Conservation (phyloP, 64 coral and sea anemone species). For the Catalaphyllia jardinei region DNA sequence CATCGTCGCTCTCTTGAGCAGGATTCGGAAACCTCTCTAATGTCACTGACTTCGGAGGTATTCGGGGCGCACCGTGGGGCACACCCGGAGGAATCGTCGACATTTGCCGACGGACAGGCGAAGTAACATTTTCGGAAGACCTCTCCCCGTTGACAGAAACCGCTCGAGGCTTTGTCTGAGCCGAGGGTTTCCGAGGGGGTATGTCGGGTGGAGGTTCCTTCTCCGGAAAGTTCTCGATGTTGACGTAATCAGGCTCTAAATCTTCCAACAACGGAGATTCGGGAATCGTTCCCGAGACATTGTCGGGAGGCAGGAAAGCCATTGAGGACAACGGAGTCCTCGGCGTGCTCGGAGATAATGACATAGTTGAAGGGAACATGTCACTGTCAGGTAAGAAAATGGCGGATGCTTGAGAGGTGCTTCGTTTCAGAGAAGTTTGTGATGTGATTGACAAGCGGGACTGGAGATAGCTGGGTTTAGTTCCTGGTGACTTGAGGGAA, state of each 20-base stretch:
- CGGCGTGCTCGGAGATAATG: conserved; percentile 51
- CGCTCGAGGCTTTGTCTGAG: conserved; percentile 60
- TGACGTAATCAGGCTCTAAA: conserved; percentile 80
- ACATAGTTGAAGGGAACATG: conserved; percentile 5
- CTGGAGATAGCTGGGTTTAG: conserved; percentile 66
- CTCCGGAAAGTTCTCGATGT: conserved; percentile 88
- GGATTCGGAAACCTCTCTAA: conserved; percentile 41
- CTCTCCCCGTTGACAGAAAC: conserved; percentile 58
- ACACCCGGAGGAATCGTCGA: background rate
- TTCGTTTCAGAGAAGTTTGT: conserved; percentile 57
- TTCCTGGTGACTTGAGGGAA: conserved; percentile 85
- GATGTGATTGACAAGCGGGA: conserved; percentile 73
- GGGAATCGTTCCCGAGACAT: conserved; percentile 51
- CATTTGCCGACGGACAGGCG: conserved; percentile 6
- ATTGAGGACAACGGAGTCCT: conserved; percentile 48
- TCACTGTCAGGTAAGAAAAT: conserved; percentile 42
- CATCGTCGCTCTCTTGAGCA: conserved; percentile 18
- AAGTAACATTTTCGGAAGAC: conserved; percentile 49
- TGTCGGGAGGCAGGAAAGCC: conserved; percentile 60
- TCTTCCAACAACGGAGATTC: conserved; percentile 58
- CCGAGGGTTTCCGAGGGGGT: conserved; percentile 68
- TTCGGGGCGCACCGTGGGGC: background rate
- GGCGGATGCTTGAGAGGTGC: conserved; percentile 50
- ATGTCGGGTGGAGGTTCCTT: conserved; percentile 47
- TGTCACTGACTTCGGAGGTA: conserved; percentile 25